Conservation (phyloP, 2,888 invertebrate species). For the Diaprepes abbreviatus region DNA sequence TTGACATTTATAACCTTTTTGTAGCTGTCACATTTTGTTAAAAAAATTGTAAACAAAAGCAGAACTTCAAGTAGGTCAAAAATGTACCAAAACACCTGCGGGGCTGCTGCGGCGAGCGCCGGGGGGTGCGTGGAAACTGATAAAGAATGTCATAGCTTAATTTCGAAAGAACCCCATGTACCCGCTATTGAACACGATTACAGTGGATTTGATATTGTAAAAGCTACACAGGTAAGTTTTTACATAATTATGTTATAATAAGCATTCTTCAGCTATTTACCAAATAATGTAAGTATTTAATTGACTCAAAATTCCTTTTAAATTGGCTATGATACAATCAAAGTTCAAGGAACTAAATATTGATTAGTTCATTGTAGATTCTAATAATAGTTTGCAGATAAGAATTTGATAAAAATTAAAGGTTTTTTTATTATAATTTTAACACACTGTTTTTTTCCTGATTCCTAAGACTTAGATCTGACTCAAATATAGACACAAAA, state of each 20-base stretch:
- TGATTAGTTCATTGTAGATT: neutral
- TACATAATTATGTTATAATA: neutral
- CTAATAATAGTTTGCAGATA: neutral
- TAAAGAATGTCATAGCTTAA: constrained; percentile 74
- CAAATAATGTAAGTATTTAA: neutral
- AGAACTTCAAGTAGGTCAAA: constrained; percentile 27
- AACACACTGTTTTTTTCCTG: too few relatives aligned
- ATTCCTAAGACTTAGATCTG: too few relatives aligned
- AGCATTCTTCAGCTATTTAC: neutral
- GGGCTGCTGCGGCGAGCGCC: constrained; percentile 76
- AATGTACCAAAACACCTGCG: constrained; percentile 82
- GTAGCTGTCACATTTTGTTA: constrained; percentile 16
- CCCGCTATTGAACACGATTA: constrained; percentile 79
- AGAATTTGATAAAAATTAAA: neutral
- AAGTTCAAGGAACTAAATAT: constrained; percentile 15
- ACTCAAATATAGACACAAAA: too few relatives aligned
- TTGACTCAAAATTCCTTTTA: neutral
- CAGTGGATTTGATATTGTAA: constrained; percentile 91
- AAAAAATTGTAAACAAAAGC: constrained; percentile 41
- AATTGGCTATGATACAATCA: neutral
- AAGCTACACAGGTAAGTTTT: constrained; percentile 85
- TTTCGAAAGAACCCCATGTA: constrained; percentile 74
- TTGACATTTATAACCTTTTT: constrained; percentile 32
- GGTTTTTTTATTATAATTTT: too few relatives aligned
- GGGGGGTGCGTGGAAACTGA: constrained; percentile 76